phyloP scores from a whole-genome alignment of 2,888 invertebrate genomes.

The Drosophila kambysellisi region DNA sequence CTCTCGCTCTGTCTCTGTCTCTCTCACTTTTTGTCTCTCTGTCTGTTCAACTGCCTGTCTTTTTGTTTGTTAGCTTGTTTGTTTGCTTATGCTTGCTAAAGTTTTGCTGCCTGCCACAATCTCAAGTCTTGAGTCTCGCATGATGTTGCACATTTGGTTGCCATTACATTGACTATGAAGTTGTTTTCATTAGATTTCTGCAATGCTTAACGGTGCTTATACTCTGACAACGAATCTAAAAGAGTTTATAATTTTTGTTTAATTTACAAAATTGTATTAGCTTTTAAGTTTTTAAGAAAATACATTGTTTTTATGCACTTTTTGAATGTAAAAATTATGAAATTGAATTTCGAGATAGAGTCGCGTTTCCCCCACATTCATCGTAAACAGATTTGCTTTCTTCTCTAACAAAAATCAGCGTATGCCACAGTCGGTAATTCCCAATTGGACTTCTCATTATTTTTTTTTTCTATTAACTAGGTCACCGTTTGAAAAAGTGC shows the following conservation, averaged over 20 bases:
- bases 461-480: conserved; percentile 24
- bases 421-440: not conserved
- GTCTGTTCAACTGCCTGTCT: conserved; percentile 15
- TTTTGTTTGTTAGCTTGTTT: conserved; percentile 41
- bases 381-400: not conserved
- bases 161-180: conserved; percentile 46
- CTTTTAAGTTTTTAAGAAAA: not conserved
- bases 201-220: conserved; percentile 58
- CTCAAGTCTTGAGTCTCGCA: conserved; percentile 21
- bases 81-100: conserved; percentile 58
- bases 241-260: not conserved
- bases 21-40: conserved; percentile 2
- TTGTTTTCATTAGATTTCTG: conserved; percentile 64
- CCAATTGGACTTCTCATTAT: not conserved
- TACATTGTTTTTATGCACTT: not conserved
- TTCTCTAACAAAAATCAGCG: not conserved
- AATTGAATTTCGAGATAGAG: not conserved
- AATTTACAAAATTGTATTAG: not conserved
- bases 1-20: not conserved
- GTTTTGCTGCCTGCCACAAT: conserved; percentile 51
- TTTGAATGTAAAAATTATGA: not conserved
- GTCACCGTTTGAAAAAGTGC: conserved; percentile 27
- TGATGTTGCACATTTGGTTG: conserved; percentile 69
- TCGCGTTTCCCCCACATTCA: not conserved
- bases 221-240: not conserved